phyloP scores from a whole-genome alignment of 1,140 invertebrate genomes.

The Ceratosolen solmsi region DNA sequence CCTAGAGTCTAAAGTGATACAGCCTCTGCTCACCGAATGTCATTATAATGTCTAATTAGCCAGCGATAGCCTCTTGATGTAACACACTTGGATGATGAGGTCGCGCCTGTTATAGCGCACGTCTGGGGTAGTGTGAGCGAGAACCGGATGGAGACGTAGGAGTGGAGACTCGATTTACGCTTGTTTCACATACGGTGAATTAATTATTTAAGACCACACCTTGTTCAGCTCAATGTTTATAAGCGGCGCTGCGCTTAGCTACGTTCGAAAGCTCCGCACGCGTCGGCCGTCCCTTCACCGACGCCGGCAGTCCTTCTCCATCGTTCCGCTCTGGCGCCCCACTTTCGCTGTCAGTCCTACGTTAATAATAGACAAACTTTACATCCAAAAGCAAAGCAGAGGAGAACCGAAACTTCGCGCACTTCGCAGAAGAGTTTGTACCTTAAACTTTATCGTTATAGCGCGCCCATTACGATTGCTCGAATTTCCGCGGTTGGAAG shows the following conservation, averaged over 20 bases:
- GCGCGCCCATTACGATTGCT: neutral
- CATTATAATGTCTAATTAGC: constrained; percentile 69
- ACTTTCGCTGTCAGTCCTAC: constrained; percentile 40
- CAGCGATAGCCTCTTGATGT: constrained; percentile 48
- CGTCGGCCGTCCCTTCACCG: no score
- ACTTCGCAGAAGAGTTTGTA: constrained; percentile 1
- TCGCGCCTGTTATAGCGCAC: no score
- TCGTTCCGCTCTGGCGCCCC: neutral
- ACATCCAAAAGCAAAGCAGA: neutral
- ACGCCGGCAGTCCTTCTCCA: constrained; percentile 34
- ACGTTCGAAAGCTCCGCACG: neutral
- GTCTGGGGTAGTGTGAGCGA: neutral
- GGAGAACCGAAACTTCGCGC: neutral
- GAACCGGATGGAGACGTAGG: neutral
- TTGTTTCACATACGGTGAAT: constrained; percentile 54
- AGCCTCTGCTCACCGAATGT: constrained; percentile 55
- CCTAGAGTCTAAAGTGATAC: constrained; percentile 46
- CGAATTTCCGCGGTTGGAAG: neutral
- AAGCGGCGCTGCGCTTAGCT: neutral
- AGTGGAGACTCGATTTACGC: constrained; percentile 30
- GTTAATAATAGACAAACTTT: constrained; percentile 51
- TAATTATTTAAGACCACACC: constrained; percentile 61
- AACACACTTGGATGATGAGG: neutral
- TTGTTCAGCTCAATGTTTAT: constrained; percentile 57
- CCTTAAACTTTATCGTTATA: constrained; percentile 18